These are phyloP conservation scores for Acrossocheilus wenchowensis DNA, from an alignment of 2,797 vertebrate species.

Conservation along the genomic window DNA sequence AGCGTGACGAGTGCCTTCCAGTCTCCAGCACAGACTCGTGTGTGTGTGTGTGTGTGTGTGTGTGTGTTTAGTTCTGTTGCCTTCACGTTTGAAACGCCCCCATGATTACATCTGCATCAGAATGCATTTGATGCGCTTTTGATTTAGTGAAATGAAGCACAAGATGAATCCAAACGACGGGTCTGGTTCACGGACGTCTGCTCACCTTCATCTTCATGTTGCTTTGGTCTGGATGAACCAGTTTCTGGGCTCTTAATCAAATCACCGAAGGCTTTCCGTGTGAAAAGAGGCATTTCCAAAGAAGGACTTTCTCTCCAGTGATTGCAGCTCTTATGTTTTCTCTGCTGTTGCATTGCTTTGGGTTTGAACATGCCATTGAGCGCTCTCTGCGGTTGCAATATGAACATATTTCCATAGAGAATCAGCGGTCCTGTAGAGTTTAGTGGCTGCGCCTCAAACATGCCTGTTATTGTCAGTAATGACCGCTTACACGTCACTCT, in stretches of 20 bases:
- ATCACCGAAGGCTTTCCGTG: constrained; percentile 29
- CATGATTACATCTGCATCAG: not conserved
- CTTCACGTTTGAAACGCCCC: constrained; percentile 24
- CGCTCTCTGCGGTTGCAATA: constrained; percentile 56
- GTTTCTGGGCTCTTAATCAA: not conserved
- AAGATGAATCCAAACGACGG: constrained; percentile 37
- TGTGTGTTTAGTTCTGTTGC: constrained; percentile 26
- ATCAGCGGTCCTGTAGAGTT: not conserved
- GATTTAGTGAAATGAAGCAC: not conserved
- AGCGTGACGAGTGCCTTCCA: constrained; percentile 59
- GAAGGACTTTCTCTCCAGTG: constrained; percentile 63
- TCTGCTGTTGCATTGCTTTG: constrained; percentile 39
- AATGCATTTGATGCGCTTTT: not conserved
- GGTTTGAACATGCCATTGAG: constrained; percentile 41
- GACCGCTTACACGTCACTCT: constrained; percentile 67
- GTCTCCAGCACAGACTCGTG: not conserved
- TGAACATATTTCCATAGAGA: not conserved
- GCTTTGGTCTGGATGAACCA: not conserved
- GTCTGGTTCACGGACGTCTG: not conserved
- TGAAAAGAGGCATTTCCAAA: constrained; percentile 66
- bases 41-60: not conserved
- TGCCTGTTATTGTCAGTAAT: constrained; percentile 63
- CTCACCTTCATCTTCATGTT: not conserved
- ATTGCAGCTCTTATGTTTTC: constrained; percentile 41
- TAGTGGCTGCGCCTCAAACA: not conserved